Conservation (phyloP, 2,797 vertebrate species). For the Graptemys geographica region DNA sequence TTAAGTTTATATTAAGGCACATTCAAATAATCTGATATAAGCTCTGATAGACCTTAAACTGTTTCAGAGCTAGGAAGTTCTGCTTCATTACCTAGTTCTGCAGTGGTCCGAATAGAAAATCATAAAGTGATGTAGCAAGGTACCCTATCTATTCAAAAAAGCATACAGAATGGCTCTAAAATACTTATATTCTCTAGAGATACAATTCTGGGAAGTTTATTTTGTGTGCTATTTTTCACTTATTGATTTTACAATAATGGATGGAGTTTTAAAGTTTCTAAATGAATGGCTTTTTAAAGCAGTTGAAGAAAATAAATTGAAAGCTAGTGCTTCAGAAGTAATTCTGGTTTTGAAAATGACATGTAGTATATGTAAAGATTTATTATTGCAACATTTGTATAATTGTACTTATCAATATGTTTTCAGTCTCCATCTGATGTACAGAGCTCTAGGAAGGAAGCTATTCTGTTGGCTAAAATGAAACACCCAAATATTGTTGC, state of each 20-base stretch:
- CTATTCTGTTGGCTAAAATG: constrained; percentile 91
- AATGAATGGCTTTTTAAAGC: background rate
- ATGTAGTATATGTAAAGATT: background rate
- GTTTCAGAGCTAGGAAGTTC: background rate
- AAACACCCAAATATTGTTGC: constrained; percentile 92
- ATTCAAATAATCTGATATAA: background rate
- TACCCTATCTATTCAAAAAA: background rate
- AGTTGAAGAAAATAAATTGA: background rate
- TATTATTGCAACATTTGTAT: background rate
- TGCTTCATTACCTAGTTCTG: background rate
- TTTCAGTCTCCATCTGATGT: constrained; percentile 81
- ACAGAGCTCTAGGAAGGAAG: constrained; percentile 87
- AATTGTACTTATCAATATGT: background rate
- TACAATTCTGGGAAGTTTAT: background rate
- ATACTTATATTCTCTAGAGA: background rate
- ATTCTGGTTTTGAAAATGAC: background rate
- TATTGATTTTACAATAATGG: background rate
- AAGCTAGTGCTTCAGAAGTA: background rate
- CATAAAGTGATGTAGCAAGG: background rate
- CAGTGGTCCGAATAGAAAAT: background rate
- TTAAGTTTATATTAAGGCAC: background rate
- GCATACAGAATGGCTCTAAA: background rate
- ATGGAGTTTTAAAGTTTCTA: background rate
- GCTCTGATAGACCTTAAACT: background rate
- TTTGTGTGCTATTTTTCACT: background rate